A percentile compares a stretch with the other conserved stretches of the same genome.
Evolutionary conservation across 2,888 invertebrate species (phyloP).

Genomic region (Eupithecia vulgata): DNA sequence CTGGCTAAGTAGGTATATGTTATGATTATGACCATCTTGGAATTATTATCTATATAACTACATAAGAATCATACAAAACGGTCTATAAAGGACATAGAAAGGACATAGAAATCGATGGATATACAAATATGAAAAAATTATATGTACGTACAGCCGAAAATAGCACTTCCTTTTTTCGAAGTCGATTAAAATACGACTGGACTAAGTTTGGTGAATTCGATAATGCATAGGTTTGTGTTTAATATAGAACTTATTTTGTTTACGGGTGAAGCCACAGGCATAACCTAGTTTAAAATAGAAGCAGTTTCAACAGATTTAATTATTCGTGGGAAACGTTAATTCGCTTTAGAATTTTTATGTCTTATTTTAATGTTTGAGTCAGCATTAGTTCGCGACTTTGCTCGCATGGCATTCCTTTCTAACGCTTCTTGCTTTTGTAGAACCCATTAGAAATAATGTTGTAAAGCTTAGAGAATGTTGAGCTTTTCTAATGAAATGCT

Average conservation of each 20-base stretch:
- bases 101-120: too few species aligned
- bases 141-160: too few species aligned
- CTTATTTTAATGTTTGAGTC: slow-evolving; percentile 32
- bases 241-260: background rate
- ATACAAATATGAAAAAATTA: too few species aligned
- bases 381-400: slow-evolving; percentile 16
- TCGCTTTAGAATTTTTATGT: slow-evolving; percentile 45
- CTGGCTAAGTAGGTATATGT: too few species aligned
- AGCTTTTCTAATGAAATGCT: background rate
- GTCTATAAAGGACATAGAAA: too few species aligned
- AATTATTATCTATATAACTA: too few species aligned
- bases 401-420: slow-evolving; percentile 13
- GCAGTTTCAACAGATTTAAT: slow-evolving; percentile 41
- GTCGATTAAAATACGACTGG: background rate
- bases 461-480: background rate
- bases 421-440: background rate
- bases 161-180: too few species aligned
- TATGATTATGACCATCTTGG: too few species aligned
- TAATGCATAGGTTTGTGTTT: background rate
- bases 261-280: background rate
- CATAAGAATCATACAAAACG: too few species aligned
- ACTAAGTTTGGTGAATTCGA: background rate
- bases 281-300: background rate
- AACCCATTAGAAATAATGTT: slow-evolving; percentile 5
- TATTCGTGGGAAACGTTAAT: slow-evolving; percentile 46